Evolutionary conservation across 2,888 invertebrate genomes (phyloP), one percentile per base, ranked within the genome.

Genomic region (Agonopterix heracliana): DNA sequence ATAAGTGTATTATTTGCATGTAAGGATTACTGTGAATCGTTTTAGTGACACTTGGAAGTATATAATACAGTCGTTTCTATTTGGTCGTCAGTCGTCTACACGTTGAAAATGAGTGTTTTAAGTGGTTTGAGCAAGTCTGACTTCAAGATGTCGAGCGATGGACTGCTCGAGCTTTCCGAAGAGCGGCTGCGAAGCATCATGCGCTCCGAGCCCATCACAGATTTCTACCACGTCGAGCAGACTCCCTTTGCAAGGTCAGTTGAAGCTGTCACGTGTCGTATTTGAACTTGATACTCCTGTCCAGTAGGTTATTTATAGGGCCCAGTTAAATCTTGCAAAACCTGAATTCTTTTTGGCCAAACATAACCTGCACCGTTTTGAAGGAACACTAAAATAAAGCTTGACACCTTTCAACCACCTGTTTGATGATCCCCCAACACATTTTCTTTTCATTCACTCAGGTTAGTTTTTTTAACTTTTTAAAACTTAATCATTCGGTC

Each of bases 181-280:
- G 92, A 92, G 66, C 89, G 90, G 71, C 86, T 93, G 66, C 89
- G 91, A 68, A 90, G 90, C 76, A 87, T 94, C 75, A 91, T 94
- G 78, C 92, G 93, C 66, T 90, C 91, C 75, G 92, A 93, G 74
- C 92, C 93, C 66, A 94, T 95, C 81, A 91, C 92, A 65, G 92
- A 93, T 66, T 91, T 93, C 60, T 95, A 94, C 82, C 92, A 93
- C 81, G 93, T 95, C 68, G 94, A 95, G 82, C 93, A 94, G 85
- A 93, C 93, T 71, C 94, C 94, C 72, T 94, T 95, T 89, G 95
- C 94, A 90, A 94, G 95, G 95, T 94, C 89, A 89, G 89, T 71
- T 43, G 26, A 26, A 48, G 41, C 53, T 50, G 53, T 46, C 52
- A 55, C 50, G 46, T 47, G 46, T 51, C 36, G 35, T 61, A 45